A percentile compares a stretch with the other conserved stretches of the same genome.
phyloP scores from a whole-genome alignment of 2,888 invertebrate species.

The Pachydiplax longipennis region DNA sequence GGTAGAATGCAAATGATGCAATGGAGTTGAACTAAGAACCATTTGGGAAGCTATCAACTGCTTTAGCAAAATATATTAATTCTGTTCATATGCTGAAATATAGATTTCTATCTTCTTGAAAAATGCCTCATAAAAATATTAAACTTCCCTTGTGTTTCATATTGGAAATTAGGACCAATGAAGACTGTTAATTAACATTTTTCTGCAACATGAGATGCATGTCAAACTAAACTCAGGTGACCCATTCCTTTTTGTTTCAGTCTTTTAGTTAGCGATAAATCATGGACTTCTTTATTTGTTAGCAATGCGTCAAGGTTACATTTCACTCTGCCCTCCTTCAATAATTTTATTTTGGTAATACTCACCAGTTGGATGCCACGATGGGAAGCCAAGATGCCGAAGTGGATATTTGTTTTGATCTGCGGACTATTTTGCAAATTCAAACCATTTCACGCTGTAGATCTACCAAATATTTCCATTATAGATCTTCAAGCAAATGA shows the following conservation, averaged over 20 bases:
- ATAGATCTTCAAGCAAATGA: not conserved
- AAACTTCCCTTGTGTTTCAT: no score
- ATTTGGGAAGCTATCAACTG: no score
- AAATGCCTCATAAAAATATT: no score
- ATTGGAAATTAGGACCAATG: no score
- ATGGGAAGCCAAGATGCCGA: conserved; percentile 56
- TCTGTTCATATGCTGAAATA: no score
- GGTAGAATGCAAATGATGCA: no score
- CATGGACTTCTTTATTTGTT: not conserved
- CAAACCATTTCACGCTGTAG: conserved; percentile 53
- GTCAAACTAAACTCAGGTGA: not conserved
- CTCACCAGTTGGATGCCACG: conserved; percentile 55
- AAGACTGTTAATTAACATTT: no score
- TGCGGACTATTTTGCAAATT: conserved; percentile 52
- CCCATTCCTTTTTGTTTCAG: not conserved
- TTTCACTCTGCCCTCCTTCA: not conserved
- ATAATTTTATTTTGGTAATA: not conserved
- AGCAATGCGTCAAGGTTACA: not conserved
- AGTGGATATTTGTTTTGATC: conserved; percentile 54
- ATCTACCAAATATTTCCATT: conserved; percentile 1
- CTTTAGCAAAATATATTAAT: no score
- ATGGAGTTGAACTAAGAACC: no score
- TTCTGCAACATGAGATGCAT: not conserved
- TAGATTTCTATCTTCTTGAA: no score
- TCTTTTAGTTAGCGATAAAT: not conserved